Base-by-base conservation (phyloP, 2,113 vertebrate species). In the Syngnathus typhle region DNA sequence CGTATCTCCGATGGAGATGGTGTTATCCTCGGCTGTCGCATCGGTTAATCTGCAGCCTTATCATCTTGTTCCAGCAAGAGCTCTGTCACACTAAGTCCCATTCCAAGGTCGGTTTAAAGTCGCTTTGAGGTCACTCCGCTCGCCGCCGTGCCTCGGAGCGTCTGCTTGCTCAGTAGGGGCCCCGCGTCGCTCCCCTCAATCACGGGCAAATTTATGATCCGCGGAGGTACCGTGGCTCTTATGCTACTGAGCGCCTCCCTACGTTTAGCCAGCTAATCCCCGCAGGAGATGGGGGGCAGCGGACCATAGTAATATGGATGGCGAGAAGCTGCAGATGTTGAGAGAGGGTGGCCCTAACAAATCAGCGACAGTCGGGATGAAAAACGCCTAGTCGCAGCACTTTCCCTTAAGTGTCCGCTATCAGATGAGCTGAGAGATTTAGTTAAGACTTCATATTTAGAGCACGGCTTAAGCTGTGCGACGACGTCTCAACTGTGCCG, bases 21-120 rank as follows among this genome's bases (percentile, higher is more conserved):
- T 66, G 79, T 85, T 71, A 62, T 71, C 74, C 74, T 83, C 82
- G 71, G 58, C 52, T 69, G 55, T 83, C 77, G 78, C 64, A 80
- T 39, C 70, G 84, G 87, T 77, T 88, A 91, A 93, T 83, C 76
- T 83, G 82, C 23, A 63, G 78, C 74, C 43, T 93, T 92, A 91
- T 90, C 87, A 77, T 74, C 72, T 77, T 86, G 86, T 88, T 92
- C 79, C 66, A 81, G 74, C 85, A 67, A 88, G 77, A 89, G 77
- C 58, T 77, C 70, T 73, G 73, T 82, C 80, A 79, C 80, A 61
- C 73, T 79, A 78, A 82, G 65, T 84, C 85, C 86, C 75, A 83
- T 62, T 84, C 91, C 87, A 95, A 95, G 91, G 90, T 93, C 83
- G 75, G 85, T 86, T 92, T 89, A 91, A 92, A 92, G 79, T 93